These are phyloP conservation scores for Aphaenogaster ashmeadi DNA, from an alignment of 1,140 invertebrate species.

Conservation along the genomic window DNA sequence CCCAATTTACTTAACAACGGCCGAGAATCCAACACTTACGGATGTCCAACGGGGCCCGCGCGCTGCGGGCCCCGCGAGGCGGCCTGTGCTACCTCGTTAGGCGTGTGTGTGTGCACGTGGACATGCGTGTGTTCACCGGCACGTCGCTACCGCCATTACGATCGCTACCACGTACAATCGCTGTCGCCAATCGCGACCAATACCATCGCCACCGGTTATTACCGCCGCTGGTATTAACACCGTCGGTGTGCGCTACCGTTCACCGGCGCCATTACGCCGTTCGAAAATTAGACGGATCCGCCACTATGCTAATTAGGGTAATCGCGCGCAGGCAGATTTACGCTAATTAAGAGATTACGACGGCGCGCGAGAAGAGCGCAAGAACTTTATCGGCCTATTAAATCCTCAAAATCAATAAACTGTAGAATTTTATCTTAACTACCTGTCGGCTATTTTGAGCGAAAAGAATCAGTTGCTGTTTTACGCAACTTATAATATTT, in stretches of 20 bases:
- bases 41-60: slow-evolving; percentile 77
- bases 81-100: slow-evolving; percentile 58
- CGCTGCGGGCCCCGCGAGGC: slow-evolving; percentile 23
- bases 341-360: slow-evolving; percentile 33
- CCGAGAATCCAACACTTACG: slow-evolving; percentile 87
- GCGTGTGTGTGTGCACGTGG: slow-evolving; percentile 61
- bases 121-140: slow-evolving; percentile 28
- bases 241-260: slow-evolving; percentile 54
- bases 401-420: slow-evolving; percentile 2
- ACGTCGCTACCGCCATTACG: slow-evolving; percentile 70
- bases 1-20: slow-evolving; percentile 88
- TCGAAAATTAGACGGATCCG: slow-evolving; percentile 34
- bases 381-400: slow-evolving; percentile 28
- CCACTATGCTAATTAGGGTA: slow-evolving; percentile 21
- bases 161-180: slow-evolving; percentile 63
- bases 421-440: not conserved
- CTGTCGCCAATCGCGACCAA: slow-evolving; percentile 54
- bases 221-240: slow-evolving; percentile 70
- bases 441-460: not conserved
- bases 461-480: not conserved
- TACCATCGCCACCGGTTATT: slow-evolving; percentile 53
- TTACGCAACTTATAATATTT: not conserved
- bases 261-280: slow-evolving; percentile 31
- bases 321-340: slow-evolving; percentile 40
- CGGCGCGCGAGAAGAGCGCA: not conserved